Percentiles rank a stretch among this genome's conserved stretches.
These are phyloP conservation scores for Phaethon lepturus DNA, from an alignment of 2,113 vertebrate species.

Conservation along the genomic window DNA sequence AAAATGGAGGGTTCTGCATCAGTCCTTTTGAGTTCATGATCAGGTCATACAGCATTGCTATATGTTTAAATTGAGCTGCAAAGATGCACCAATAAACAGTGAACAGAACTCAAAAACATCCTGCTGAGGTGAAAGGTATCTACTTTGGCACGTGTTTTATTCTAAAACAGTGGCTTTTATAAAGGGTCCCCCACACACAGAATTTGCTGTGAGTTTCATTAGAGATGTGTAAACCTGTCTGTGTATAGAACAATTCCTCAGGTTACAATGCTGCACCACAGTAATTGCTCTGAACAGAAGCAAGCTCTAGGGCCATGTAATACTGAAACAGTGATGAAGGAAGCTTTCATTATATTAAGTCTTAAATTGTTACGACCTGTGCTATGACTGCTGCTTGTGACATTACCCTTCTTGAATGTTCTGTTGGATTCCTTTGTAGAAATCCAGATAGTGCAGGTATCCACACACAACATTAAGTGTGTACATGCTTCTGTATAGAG, in stretches of 20 bases:
- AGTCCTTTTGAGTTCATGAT: neutral
- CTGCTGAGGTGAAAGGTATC: neutral
- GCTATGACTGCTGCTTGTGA: neutral
- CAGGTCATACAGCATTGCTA: neutral
- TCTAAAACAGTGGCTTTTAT: neutral
- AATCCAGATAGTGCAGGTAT: neutral
- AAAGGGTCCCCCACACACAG: neutral
- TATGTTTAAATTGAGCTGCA: neutral
- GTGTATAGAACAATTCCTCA: neutral
- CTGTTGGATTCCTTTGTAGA: neutral
- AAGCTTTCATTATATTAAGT: neutral
- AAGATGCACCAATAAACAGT: neutral
- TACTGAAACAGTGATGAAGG: neutral
- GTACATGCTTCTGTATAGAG: neutral
- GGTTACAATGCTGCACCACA: neutral
- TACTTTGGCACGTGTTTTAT: neutral
- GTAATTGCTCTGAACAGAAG: neutral
- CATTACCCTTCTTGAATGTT: neutral
- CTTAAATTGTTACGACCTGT: neutral
- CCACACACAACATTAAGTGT: accelerated
- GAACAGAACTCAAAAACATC: neutral
- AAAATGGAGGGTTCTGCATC: neutral
- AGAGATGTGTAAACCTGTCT: neutral
- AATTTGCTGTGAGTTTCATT: neutral
- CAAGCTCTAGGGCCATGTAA: neutral